Conservation (phyloP, 2,888 invertebrate genomes). For the Diloba caeruleocephala region DNA sequence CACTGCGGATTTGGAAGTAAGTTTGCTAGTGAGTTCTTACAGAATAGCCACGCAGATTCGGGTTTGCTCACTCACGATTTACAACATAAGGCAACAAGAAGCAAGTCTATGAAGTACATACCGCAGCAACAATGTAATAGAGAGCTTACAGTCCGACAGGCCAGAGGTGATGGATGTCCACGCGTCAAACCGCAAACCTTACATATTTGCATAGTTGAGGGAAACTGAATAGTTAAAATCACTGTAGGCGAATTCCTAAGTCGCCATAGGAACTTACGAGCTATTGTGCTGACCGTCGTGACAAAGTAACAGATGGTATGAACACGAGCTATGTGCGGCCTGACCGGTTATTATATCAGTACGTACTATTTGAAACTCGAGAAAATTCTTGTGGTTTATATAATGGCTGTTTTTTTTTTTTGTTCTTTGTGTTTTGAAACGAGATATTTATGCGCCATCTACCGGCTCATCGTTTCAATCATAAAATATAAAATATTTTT, state of each 20-base stretch:
- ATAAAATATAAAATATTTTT: no score
- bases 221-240: slow-evolving; percentile 80
- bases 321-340: slow-evolving; percentile 28
- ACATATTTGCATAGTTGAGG: slow-evolving; percentile 65
- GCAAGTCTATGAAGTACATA: not conserved
- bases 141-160: slow-evolving; percentile 15
- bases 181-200: slow-evolving; percentile 58
- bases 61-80: slow-evolving; percentile 11
- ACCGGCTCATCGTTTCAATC: no score
- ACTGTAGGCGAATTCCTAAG: slow-evolving; percentile 71
- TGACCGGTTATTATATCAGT: not conserved
- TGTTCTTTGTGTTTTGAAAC: not conserved
- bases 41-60: no score
- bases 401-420: not conserved
- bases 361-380: slow-evolving; percentile 6
- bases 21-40: no score
- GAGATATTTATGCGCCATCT: no score
- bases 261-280: slow-evolving; percentile 73
- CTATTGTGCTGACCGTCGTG: slow-evolving; percentile 71
- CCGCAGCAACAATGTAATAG: slow-evolving; percentile 24
- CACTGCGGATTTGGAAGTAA: no score
- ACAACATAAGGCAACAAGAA: slow-evolving; percentile 20
- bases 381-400: slow-evolving; percentile 5
- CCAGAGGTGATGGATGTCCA: slow-evolving; percentile 36
- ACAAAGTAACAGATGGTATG: slow-evolving; percentile 63